Evolutionary conservation across 2,888 invertebrate genomes (phyloP).

Genomic region (Campaea margaritaria): DNA sequence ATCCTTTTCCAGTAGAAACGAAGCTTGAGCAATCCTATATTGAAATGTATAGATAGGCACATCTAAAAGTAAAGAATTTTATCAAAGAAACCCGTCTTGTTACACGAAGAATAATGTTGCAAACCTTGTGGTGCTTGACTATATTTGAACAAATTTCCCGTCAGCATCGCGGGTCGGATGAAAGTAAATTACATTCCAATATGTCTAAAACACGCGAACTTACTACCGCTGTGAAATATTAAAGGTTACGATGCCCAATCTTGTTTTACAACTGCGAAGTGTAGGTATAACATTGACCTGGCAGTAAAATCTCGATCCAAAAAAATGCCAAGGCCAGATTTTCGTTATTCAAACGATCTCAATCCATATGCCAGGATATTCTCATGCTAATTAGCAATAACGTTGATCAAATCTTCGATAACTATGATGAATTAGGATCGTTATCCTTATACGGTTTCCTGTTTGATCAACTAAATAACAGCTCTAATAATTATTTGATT

Average conservation of each 20-base stretch:
- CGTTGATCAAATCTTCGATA: conserved; percentile 8
- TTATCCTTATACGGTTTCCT: conserved; percentile 10
- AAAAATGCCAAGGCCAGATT: conserved; percentile 16
- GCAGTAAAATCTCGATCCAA: conserved; percentile 1
- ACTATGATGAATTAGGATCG: conserved; percentile 1
- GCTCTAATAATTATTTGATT: not conserved
- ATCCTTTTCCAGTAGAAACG: not conserved
- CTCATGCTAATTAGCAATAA: conserved; percentile 18
- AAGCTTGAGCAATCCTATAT: not conserved
- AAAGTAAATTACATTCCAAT: conserved; percentile 32
- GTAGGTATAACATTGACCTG: conserved; percentile 21
- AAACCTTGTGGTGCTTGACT: no score
- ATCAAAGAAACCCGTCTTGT: not conserved
- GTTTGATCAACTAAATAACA: not conserved
- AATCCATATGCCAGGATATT: conserved; percentile 18
- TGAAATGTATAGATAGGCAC: not conserved
- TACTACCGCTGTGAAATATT: conserved; percentile 13
- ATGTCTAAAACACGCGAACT: conserved; percentile 27
- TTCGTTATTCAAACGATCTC: conserved; percentile 4
- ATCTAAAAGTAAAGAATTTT: not conserved
- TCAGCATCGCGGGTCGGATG: conserved; percentile 9
- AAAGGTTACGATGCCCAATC: not conserved
- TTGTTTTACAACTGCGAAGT: conserved; percentile 2
- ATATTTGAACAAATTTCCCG: not conserved
- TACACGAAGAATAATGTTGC: no score